These are phyloP conservation scores for Solen grandis DNA, from an alignment of 1,140 invertebrate genomes.

Conservation along the genomic window DNA sequence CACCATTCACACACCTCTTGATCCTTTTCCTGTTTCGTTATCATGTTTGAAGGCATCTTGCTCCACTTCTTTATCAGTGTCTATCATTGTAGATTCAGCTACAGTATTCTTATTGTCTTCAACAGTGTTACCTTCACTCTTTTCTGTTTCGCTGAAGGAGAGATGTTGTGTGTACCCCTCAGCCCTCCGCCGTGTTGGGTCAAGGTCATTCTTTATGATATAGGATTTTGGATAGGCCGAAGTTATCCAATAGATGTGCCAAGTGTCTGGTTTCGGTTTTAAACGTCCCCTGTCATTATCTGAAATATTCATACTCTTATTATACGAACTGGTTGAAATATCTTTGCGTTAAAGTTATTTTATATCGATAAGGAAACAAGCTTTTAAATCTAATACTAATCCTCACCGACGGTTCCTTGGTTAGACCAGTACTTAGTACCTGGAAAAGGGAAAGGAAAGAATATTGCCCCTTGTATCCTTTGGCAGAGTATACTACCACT, in stretches of 20 bases:
- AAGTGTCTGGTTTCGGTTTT: constrained; percentile 30
- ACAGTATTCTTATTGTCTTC: neutral
- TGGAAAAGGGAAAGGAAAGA: too few relatives aligned
- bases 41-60: neutral
- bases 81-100: neutral
- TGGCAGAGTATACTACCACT: too few relatives aligned
- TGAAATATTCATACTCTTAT: too few relatives aligned
- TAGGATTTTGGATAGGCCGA: constrained; percentile 44
- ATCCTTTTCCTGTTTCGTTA: neutral
- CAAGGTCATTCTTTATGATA: constrained; percentile 11
- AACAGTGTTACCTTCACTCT: neutral
- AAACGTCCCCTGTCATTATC: too few relatives aligned
- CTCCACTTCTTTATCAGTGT: neutral
- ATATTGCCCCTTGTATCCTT: too few relatives aligned
- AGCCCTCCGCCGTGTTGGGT: constrained; percentile 13
- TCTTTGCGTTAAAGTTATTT: too few relatives aligned
- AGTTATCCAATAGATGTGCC: constrained; percentile 32
- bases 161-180: constrained; percentile 10
- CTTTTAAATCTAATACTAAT: too few relatives aligned
- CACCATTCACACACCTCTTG: neutral
- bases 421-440: too few relatives aligned
- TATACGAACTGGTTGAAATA: too few relatives aligned
- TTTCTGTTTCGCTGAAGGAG: neutral
- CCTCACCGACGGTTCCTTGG: too few relatives aligned
- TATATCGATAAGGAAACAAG: too few relatives aligned